phyloP scores from a whole-genome alignment of 2,113 vertebrate species.

The Miniopterus natalensis region DNA sequence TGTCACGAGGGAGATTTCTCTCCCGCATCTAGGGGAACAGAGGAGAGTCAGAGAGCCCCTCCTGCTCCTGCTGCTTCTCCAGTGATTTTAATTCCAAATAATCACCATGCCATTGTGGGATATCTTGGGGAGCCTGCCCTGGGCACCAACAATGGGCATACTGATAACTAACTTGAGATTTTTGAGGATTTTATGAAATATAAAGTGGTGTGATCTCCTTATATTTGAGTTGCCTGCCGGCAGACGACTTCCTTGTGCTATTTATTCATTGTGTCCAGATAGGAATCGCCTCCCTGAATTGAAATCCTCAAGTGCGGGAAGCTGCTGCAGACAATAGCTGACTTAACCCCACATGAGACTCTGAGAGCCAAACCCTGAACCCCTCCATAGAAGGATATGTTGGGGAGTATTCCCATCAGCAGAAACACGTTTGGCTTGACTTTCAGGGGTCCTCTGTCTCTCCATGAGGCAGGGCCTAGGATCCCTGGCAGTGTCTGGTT shows the following conservation, averaged over 20 bases:
- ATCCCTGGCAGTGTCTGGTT: neutral
- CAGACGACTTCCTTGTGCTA: neutral
- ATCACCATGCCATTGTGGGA: neutral
- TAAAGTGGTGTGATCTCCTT: neutral
- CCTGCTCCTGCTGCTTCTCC: neutral
- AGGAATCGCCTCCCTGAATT: neutral
- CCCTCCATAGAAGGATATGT: neutral
- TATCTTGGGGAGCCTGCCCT: neutral
- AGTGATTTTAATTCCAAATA: neutral
- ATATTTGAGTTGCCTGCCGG: neutral
- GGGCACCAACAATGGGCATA: too few species aligned
- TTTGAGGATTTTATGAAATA: neutral
- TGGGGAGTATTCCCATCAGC: neutral
- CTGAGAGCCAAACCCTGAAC: neutral
- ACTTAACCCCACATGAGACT: neutral
- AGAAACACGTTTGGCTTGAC: neutral
- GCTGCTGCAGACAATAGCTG: accelerated
- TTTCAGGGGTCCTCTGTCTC: neutral
- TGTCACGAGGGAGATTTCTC: neutral
- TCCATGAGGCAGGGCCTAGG: neutral
- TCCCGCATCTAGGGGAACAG: neutral
- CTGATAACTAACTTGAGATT: neutral
- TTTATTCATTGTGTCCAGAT: neutral
- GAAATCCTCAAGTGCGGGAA: neutral
- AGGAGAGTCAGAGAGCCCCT: neutral